Evolutionary conservation across 2,797 vertebrate genomes (phyloP), one percentile per base, ranked within the genome.

Genomic region (Telmatherina bonti): DNA sequence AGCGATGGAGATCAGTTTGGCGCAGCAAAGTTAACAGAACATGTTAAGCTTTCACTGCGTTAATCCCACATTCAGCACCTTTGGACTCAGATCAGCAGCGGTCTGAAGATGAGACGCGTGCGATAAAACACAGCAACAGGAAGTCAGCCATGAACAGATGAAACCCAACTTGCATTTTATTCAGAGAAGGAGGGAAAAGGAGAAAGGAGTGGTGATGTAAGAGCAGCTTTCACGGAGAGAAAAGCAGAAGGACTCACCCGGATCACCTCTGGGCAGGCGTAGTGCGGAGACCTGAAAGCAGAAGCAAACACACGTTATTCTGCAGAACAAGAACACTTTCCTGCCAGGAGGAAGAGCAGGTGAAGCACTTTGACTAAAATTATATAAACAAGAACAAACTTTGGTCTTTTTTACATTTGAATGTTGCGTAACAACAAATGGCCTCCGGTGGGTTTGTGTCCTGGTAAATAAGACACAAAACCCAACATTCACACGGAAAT

Each of bases 221-320:
- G 70, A 82, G 75, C 43, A 60, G 52, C 38, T 38, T 33, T 67
- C 62, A 76, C 51, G 65, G 79, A 57, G 59, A 54, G 67, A 56
- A 41, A 64, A 54, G 24, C 74, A 68, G 68, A 68, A 81, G 72
- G 72, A 92, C 94, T 94, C 83, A 95, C 94, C 88, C 94, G 92
- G 89, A 95, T 95, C 55, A 95, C 94, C 90, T 95, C 94, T 81
- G 94, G 94, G 83, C 94, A 95, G 82, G 94, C 94, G 53, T 95
- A 95, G 86, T 95, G 94, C 5, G 94, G 94, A 69, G 94, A 95
- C 76, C 94, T 95, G 91, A 8, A 55, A 81, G 67, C 33, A 69
- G 72, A 90, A 38, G 80, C 24, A 82, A n/a, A 76, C 30, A 79
- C 58, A 64, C 9, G 62, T 78, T 62, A 85, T 9, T 45, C 16